Conservation (phyloP, 2,113 vertebrate genomes). For the Dipodomys stephensi region DNA sequence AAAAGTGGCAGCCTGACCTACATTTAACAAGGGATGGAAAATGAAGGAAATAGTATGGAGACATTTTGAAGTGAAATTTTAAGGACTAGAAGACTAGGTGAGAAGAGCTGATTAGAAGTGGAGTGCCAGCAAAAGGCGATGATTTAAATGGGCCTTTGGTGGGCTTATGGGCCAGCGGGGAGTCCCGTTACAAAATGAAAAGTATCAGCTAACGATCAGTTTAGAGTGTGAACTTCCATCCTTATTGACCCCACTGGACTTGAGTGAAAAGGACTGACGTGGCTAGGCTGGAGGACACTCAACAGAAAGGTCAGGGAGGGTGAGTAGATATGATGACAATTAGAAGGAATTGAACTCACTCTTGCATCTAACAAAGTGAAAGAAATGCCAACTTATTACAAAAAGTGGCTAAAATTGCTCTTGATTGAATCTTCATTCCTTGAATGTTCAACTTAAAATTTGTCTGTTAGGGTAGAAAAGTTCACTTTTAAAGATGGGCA, state of each 20-base stretch:
- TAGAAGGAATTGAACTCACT: not conserved
- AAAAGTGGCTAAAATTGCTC: not conserved
- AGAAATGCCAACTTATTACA: not conserved
- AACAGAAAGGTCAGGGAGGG: not conserved
- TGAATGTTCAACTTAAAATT: not conserved
- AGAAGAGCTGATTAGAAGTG: not conserved
- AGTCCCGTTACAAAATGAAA: not conserved
- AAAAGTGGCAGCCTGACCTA: not conserved
- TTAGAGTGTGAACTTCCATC: constrained; percentile 15
- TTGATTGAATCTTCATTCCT: not conserved
- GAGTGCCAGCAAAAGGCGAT: not conserved
- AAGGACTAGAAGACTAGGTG: not conserved
- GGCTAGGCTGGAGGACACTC: not conserved
- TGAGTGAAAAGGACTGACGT: not conserved
- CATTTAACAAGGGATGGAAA: not conserved
- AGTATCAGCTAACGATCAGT: not conserved
- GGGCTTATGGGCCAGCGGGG: not conserved
- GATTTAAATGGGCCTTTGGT: not conserved
- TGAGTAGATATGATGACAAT: not conserved
- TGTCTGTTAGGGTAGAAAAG: not conserved
- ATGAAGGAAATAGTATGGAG: not conserved
- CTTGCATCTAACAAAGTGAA: not conserved
- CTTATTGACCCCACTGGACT: not conserved
- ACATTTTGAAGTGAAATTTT: constrained; percentile 2
- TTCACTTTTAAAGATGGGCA: not conserved